Percentiles rank a stretch among this genome's conserved stretches.
Evolutionary conservation across 2,113 vertebrate species (phyloP).

Genomic region (Syrrhaptes paradoxus): DNA sequence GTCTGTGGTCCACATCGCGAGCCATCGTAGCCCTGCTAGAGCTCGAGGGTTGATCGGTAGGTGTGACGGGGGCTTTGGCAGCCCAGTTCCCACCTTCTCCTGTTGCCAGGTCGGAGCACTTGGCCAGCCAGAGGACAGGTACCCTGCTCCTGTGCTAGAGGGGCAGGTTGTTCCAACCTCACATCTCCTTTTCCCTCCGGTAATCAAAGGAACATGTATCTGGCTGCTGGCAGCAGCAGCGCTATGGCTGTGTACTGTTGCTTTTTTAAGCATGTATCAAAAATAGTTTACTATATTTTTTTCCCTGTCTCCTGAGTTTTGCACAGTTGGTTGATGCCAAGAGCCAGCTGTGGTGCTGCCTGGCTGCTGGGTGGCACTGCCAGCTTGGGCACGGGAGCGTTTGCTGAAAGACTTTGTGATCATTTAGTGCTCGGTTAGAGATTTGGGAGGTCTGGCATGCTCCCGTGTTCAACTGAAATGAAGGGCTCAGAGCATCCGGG

Average conservation of each 20-base stretch:
- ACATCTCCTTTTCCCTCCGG: background rate
- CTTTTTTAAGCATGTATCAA: background rate
- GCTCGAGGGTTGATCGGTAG: accelerated
- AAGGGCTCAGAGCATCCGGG: background rate
- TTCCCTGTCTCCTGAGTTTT: background rate
- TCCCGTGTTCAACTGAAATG: background rate
- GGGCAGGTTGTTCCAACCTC: background rate
- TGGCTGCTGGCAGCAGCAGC: background rate
- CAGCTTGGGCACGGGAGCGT: background rate
- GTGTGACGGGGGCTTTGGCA: background rate
- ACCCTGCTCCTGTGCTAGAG: background rate
- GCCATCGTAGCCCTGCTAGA: background rate
- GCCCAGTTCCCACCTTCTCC: background rate
- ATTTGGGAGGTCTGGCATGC: background rate
- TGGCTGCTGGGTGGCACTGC: background rate
- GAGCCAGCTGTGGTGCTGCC: background rate
- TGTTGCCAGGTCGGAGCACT: background rate
- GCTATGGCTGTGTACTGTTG: background rate
- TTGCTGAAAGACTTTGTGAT: background rate
- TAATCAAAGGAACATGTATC: background rate
- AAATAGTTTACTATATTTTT: background rate
- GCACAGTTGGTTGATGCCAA: background rate
- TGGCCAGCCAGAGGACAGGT: background rate
- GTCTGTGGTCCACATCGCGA: accelerated
- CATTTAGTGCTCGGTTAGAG: background rate